Evolutionary conservation across 2,113 vertebrate species (phyloP), one percentile per base, ranked within the genome.

Genomic region (Oreocharis arfaki): DNA sequence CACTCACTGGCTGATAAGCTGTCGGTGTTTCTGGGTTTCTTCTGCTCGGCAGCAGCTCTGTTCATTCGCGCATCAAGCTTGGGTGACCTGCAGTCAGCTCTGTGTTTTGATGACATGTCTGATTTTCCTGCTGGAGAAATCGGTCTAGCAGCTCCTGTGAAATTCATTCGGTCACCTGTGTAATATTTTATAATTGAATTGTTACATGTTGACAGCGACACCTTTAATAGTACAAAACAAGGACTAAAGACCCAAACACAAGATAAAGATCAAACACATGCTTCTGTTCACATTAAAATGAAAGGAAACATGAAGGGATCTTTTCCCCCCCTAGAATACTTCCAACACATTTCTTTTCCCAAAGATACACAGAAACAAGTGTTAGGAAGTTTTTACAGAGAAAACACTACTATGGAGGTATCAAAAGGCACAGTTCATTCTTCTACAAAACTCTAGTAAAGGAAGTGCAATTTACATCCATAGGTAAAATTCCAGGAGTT

Each of bases 1-100:
- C 99, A 99, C 88, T 99, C 99, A 18, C 99, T 99, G 76, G 99
- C 99, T 24, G 99, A 99, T 33, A 99, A 93, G 42, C 97, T 97
- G 10, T 99, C 99, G 2, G 98, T 98, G 5, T 97, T 98, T 96
- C 98, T 98, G 46, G 97, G 89, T 56, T 99, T 98, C 96, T 98
- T 98, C 93, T 99, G 99, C 46, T 99, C 99, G 12, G 97, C 89
- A 89, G 96, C 90, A n/a, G 97, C 97, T 84, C 99, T 98, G 79
- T 98, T 98, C 94, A 98, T 96, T 12, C 98, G 98, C 44, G 98
- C 98, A 50, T 99, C 99, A 12, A 98, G 98, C 93, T 99, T 99
- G 50, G 98, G 97, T 13, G 98, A 98, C 92, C 99, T 98, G 84
- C 98, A 98, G 86, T 99, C 99, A 87, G 98, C 98, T 52, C 98